Percentiles rank a stretch among this genome's conserved stretches.
These are phyloP conservation scores for Erebia epiphron DNA, from an alignment of 2,888 invertebrate species.

Conservation along the genomic window DNA sequence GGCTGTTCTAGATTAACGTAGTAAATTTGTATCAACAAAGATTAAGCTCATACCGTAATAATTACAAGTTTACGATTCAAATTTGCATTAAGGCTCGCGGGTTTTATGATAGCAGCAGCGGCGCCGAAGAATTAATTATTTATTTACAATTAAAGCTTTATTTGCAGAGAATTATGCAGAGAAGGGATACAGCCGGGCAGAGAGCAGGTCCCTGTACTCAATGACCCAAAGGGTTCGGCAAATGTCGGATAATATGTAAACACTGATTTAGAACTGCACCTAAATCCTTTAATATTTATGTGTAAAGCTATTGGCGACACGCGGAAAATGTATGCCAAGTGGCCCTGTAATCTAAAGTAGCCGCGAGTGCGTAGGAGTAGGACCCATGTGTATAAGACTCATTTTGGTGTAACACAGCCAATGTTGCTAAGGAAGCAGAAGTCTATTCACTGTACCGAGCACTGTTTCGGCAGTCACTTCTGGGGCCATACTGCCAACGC, in stretches of 20 bases:
- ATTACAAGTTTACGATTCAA: constrained; percentile 23
- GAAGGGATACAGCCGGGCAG: background rate
- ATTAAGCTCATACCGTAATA: constrained; percentile 15
- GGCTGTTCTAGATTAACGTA: constrained; percentile 5
- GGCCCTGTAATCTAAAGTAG: no score
- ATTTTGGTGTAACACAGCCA: no score
- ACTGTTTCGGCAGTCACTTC: no score
- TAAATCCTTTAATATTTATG: no score
- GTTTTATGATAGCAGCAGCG: constrained; percentile 58
- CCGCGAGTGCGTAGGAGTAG: no score
- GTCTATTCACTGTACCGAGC: no score
- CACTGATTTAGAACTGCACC: no score
- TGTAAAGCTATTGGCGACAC: no score
- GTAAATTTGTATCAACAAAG: constrained; percentile 20
- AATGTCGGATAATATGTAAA: constrained; percentile 8
- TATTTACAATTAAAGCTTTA: constrained; percentile 51
- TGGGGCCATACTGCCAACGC: no score
- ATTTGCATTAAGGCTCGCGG: constrained; percentile 22
- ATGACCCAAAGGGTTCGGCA: background rate
- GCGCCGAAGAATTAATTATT: constrained; percentile 58
- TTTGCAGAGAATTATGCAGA: background rate
- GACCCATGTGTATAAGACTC: no score
- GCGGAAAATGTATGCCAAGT: no score
- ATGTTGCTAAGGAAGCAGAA: no score
- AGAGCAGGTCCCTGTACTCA: background rate